Percentiles rank a stretch among this genome's conserved stretches.
phyloP scores from a whole-genome alignment of 2,797 vertebrate species.

The Cryptoprocta ferox region DNA sequence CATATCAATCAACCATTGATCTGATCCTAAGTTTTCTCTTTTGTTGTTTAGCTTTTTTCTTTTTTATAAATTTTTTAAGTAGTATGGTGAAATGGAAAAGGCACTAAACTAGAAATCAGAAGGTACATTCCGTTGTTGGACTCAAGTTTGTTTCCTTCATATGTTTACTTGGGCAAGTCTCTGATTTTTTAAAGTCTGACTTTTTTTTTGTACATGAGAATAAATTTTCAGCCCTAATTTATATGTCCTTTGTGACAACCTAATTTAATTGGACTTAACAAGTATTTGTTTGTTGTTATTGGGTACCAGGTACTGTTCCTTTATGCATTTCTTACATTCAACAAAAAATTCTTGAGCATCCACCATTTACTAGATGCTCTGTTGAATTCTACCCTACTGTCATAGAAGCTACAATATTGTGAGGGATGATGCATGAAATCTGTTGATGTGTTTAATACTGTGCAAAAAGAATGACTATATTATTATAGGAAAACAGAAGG shows the following conservation, averaged over 20 bases:
- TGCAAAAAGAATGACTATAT: background rate
- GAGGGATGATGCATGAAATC: background rate
- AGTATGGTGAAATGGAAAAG: background rate
- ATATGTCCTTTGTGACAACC: background rate
- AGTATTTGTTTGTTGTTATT: background rate
- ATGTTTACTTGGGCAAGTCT: background rate
- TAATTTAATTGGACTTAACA: background rate
- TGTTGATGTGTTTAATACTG: background rate
- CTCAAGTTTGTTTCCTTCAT: background rate
- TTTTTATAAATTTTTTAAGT: background rate
- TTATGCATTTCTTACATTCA: background rate
- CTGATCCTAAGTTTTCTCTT: background rate
- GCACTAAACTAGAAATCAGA: background rate
- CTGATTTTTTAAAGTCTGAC: background rate
- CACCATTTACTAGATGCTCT: background rate
- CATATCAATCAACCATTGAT: background rate
- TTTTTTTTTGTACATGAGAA: background rate
- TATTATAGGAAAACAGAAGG: background rate
- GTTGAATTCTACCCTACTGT: background rate
- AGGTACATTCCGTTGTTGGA: background rate
- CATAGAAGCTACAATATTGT: background rate
- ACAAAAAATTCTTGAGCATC: background rate
- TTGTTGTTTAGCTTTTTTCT: background rate
- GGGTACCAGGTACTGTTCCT: background rate
- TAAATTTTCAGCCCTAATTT: background rate